Evolutionary conservation across 2,797 vertebrate species (phyloP).

Genomic region (Centroberyx gerrardi): DNA sequence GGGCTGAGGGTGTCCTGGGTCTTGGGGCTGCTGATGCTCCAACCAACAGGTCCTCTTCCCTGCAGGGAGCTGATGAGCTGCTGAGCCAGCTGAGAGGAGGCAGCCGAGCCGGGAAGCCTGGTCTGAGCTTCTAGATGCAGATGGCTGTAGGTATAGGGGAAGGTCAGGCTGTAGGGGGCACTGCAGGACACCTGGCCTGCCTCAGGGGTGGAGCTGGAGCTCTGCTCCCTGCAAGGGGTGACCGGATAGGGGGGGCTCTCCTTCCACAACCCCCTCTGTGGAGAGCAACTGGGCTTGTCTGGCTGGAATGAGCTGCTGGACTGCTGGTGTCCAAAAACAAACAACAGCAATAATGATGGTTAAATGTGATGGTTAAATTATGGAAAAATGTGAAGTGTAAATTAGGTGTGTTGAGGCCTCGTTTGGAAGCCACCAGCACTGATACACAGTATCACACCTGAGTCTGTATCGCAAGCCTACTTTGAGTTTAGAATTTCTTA

Average conservation of each 20-base stretch:
- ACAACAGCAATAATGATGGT: background rate
- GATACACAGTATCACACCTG: too few relatives aligned
- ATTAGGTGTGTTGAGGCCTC: too few relatives aligned
- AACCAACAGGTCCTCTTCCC: constrained; percentile 82
- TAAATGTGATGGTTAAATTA: too few relatives aligned
- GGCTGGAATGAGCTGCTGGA: constrained; percentile 83
- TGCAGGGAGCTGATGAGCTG: constrained; percentile 88
- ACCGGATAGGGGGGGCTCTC: constrained; percentile 75
- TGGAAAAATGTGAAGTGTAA: too few relatives aligned
- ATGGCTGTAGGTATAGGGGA: constrained; percentile 88
- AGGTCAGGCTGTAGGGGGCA: constrained; percentile 84
- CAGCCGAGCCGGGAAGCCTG: constrained; percentile 64
- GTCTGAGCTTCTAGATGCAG: constrained; percentile 85
- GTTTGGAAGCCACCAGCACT: too few relatives aligned
- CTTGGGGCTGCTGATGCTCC: constrained; percentile 73
- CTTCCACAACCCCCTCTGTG: constrained; percentile 87
- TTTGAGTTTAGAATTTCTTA: too few relatives aligned
- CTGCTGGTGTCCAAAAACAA: constrained; percentile 67
- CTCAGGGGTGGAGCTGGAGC: constrained; percentile 85
- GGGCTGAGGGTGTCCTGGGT: constrained; percentile 16
- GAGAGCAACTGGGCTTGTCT: constrained; percentile 86
- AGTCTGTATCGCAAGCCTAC: too few relatives aligned
- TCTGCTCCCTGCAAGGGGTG: constrained; percentile 83
- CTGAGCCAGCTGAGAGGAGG: constrained; percentile 85
- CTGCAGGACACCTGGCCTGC: constrained; percentile 83